Conservation (phyloP, 2,888 invertebrate genomes). For the Leucozona laternaria region DNA sequence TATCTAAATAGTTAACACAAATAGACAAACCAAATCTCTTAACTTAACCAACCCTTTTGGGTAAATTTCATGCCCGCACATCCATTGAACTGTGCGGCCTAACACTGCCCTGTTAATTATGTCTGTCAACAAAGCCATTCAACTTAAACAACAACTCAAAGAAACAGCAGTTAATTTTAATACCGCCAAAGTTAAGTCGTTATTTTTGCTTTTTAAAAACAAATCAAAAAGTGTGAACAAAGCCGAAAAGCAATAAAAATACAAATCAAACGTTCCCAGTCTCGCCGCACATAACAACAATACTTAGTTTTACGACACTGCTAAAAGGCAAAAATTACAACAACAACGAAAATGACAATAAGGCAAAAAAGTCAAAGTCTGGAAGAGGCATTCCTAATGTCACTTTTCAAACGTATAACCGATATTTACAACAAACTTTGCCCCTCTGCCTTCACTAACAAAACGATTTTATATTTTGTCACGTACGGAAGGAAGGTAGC, state of each 20-base stretch:
- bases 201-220: conserved; percentile 31
- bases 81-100: not conserved
- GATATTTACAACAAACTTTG: conserved; percentile 14
- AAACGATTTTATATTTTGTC: conserved; percentile 26
- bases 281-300: conserved; percentile 15
- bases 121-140: conserved; percentile 53
- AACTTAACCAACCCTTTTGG: conserved; percentile 12
- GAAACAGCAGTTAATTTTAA: conserved; percentile 25
- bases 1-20: not conserved
- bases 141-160: conserved; percentile 41
- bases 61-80: not conserved
- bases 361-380: conserved; percentile 4
- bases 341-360: not conserved
- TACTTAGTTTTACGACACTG: not conserved
- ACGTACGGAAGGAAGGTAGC: conserved; percentile 27
- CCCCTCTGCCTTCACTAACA: not conserved
- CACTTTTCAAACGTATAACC: conserved; percentile 22
- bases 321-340: not conserved
- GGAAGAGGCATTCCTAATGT: conserved; percentile 28
- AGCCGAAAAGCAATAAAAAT: conserved; percentile 45
- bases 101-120: conserved; percentile 18
- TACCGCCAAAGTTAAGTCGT: conserved; percentile 33
- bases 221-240: conserved; percentile 29
- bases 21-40: not conserved
- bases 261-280: conserved; percentile 35